These are phyloP conservation scores for Cheilosia soror DNA, from an alignment of 2,888 invertebrate genomes.

Conservation along the genomic window DNA sequence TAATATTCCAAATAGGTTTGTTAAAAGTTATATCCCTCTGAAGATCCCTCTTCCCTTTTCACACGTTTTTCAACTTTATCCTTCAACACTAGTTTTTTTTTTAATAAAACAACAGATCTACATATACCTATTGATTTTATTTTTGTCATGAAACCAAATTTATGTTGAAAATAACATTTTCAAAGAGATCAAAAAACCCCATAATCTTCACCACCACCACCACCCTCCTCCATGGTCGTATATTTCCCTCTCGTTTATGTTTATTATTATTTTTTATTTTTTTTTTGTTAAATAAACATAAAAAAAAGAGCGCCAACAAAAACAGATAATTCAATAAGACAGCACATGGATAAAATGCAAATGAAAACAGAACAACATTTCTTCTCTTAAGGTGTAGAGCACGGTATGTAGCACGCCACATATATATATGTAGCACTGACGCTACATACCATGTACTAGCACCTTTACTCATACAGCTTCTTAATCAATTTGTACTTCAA, in stretches of 20 bases:
- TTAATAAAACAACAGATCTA: background rate
- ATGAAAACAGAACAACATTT: background rate
- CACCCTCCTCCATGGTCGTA: background rate
- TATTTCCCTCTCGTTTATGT: background rate
- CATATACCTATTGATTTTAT: no score
- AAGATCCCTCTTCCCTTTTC: no score
- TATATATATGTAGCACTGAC: no score
- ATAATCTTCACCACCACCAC: background rate
- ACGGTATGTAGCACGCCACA: no score
- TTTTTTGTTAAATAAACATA: background rate
- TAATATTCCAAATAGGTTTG: no score
- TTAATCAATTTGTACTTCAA: constrained; percentile 21
- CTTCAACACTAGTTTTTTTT: no score
- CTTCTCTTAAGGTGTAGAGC: no score
- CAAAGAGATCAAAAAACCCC: constrained; percentile 7
- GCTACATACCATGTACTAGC: no score
- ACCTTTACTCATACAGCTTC: constrained; percentile 8
- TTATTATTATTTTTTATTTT: background rate
- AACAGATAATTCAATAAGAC: constrained; percentile 39
- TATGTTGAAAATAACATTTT: background rate
- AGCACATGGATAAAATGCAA: constrained; percentile 7
- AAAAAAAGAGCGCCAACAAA: constrained; percentile 18
- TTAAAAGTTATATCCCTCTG: no score
- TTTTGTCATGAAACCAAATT: background rate
- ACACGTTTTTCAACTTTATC: no score